A percentile compares a stretch with the other conserved stretches of the same genome.
These are phyloP conservation scores for Hippocampus kuda DNA, from an alignment of 2,797 vertebrate species.

Conservation along the genomic window DNA sequence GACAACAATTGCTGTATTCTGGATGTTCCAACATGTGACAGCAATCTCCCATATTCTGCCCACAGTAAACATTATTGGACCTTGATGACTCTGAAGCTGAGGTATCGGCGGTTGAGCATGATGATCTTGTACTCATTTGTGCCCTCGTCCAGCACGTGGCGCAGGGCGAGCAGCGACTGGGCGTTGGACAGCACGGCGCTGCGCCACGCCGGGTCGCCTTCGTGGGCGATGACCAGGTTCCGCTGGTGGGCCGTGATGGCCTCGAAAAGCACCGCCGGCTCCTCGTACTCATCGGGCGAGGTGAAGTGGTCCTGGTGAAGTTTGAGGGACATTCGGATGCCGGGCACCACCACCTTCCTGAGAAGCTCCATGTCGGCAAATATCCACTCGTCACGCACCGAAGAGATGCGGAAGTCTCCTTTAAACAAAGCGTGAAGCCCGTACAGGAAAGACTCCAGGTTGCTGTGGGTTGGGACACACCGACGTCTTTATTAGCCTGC, in stretches of 20 bases:
- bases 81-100: conserved; percentile 97
- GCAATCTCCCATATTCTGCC: background rate
- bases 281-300: conserved; percentile 95
- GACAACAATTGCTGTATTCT: background rate
- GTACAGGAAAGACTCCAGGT: conserved; percentile 95
- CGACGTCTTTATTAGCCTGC: background rate
- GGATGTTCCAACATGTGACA: background rate
- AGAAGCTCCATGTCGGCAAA: conserved; percentile 99
- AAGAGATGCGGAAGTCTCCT: conserved; percentile 97
- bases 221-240: conserved; percentile 92
- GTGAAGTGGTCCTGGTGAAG: conserved; percentile 98
- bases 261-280: conserved; percentile 88
- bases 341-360: conserved; percentile 94
- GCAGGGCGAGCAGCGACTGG: conserved; percentile 85
- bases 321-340: conserved; percentile 97
- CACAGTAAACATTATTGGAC: conserved; percentile 41
- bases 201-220: conserved; percentile 95
- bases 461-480: conserved; percentile 64
- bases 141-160: conserved; percentile 94
- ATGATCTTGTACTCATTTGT: conserved; percentile 99
- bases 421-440: conserved; percentile 96
- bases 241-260: conserved; percentile 89
- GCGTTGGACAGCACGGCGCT: conserved; percentile 93
- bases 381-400: conserved; percentile 95
- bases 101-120: conserved; percentile 90